phyloP scores from a whole-genome alignment of 64 coral and sea anemone species.

The Montipora capricornis region DNA sequence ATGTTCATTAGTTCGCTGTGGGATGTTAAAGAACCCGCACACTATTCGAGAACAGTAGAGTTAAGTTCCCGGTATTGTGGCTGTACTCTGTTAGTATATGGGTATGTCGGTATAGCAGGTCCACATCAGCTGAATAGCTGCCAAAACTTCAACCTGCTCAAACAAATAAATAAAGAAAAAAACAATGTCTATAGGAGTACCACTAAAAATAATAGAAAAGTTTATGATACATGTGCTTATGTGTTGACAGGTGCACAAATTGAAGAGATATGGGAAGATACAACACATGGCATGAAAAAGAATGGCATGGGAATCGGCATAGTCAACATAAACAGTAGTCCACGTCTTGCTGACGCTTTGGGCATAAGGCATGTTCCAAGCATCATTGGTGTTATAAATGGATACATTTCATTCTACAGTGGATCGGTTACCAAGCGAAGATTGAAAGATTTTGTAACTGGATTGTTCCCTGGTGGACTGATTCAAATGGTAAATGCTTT shows the following conservation, averaged over 20 bases:
- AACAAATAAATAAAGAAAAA: too few relatives aligned
- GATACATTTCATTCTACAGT: constrained; percentile 69
- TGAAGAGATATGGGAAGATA: constrained; percentile 80
- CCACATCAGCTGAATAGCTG: too few relatives aligned
- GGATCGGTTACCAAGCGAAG: constrained; percentile 53
- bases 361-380: constrained; percentile 71
- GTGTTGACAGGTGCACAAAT: constrained; percentile 73
- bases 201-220: too few relatives aligned
- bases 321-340: constrained; percentile 82
- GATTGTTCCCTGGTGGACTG: constrained; percentile 64
- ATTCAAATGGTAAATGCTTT: constrained; percentile 68
- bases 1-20: too few relatives aligned
- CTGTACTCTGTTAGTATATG: too few relatives aligned
- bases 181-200: too few relatives aligned
- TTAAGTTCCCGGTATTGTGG: too few relatives aligned
- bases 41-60: too few relatives aligned
- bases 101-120: too few relatives aligned
- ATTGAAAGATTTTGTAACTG: constrained; percentile 76
- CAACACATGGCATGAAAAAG: constrained; percentile 77
- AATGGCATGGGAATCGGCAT: constrained; percentile 74
- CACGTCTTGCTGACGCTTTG: constrained; percentile 60
- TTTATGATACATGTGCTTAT: background rate
- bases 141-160: too few relatives aligned
- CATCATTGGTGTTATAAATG: constrained; percentile 88
- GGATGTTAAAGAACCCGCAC: too few relatives aligned